A percentile compares a stretch with the other conserved stretches of the same genome.
phyloP scores from a whole-genome alignment of 1,140 invertebrate genomes.

The Dendroctonus ponderosae region DNA sequence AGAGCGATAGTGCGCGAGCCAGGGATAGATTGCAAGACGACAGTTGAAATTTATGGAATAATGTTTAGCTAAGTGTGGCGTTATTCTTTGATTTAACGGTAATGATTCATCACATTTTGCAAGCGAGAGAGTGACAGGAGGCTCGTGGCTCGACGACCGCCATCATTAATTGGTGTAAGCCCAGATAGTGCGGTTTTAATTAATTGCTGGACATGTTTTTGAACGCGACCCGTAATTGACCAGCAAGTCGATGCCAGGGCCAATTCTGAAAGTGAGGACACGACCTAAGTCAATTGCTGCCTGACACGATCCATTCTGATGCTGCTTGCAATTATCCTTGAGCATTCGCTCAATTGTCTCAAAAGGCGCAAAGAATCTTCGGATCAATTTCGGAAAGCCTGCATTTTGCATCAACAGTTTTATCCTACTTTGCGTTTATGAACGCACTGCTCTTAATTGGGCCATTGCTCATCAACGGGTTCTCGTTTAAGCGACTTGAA shows the following conservation, averaged over 20 bases:
- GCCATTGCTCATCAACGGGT: too few relatives aligned
- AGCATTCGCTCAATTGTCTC: too few relatives aligned
- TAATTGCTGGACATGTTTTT: conserved; percentile 44
- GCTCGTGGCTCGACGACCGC: conserved; percentile 37
- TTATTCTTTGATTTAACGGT: conserved; percentile 43
- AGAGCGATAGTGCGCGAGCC: conserved; percentile 17
- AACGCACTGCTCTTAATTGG: too few relatives aligned
- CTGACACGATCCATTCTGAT: neutral
- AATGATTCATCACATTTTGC: conserved; percentile 46
- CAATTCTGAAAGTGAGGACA: conserved; percentile 18
- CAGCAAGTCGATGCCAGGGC: conserved; percentile 26
- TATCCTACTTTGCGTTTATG: too few relatives aligned
- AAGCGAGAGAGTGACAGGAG: conserved; percentile 36
- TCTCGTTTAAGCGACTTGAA: too few relatives aligned
- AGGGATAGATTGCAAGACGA: conserved; percentile 34
- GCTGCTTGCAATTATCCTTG: neutral
- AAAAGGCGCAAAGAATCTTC: too few relatives aligned
- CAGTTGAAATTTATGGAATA: conserved; percentile 40
- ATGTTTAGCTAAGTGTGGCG: conserved; percentile 37
- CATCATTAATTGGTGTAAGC: conserved; percentile 42
- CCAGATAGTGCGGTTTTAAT: conserved; percentile 36
- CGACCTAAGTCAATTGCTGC: conserved; percentile 14
- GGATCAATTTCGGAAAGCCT: too few relatives aligned
- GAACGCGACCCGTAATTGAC: conserved; percentile 42
- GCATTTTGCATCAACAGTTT: too few relatives aligned